Conservation (phyloP, 1,140 invertebrate species). For the Harlomillsia oculata region DNA sequence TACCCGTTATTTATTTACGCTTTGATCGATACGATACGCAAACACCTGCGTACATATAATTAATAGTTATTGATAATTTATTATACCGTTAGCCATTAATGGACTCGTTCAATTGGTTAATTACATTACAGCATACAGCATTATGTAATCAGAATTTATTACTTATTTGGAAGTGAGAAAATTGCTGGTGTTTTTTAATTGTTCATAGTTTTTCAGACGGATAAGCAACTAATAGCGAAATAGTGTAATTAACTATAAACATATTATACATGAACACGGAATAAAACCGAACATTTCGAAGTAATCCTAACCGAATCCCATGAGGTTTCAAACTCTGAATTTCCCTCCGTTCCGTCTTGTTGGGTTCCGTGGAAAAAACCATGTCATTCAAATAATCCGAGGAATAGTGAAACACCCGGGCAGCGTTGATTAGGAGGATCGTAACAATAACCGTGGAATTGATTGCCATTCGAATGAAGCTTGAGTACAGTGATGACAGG, state of each 20-base stretch:
- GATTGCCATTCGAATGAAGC: background rate
- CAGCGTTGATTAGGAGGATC: background rate
- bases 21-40: too few species aligned
- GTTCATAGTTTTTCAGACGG: too few species aligned
- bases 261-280: slow-evolving; percentile 1
- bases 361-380: background rate
- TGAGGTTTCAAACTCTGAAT: background rate
- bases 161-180: too few species aligned
- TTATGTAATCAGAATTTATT: too few species aligned
- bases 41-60: too few species aligned
- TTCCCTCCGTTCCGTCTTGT: background rate
- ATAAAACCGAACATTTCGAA: background rate
- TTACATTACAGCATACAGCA: too few species aligned
- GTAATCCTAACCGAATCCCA: background rate
- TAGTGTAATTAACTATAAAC: background rate
- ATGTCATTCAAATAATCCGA: background rate
- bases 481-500: background rate
- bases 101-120: too few species aligned
- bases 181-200: too few species aligned
- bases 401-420: background rate
- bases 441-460: background rate
- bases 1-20: too few species aligned
- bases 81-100: too few species aligned
- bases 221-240: background rate
- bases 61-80: too few species aligned